Evolutionary conservation across 2,797 vertebrate species (phyloP), one percentile per base, ranked within the genome.

Genomic region (Macropus fuliginosus): DNA sequence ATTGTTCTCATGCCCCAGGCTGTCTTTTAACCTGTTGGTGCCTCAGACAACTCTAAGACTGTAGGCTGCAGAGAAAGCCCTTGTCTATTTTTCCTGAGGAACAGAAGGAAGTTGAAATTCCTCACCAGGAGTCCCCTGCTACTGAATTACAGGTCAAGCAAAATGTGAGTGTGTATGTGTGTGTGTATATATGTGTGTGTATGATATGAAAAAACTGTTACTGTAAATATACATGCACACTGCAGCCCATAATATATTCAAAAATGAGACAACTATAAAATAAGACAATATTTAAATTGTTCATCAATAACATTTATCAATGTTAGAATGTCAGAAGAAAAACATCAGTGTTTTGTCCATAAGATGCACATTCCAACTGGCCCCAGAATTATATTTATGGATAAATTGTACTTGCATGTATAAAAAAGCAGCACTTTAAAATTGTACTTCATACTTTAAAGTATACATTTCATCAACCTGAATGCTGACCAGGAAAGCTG

Each of bases 401-500:
- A 91, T 14, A 18, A 31, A 94, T 91, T 93, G 89, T 18, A 50
- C 3, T 28, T 40, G 93, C 74, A 87, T 28, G 2, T 94, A 54
- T 91, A 95, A 56, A 6, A 55, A 87, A 92, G 50, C 11, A 90
- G 11, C 24, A 57, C 54, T 54, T 91, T 91, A 91, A 31, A 52
- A 95, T 81, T 93, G 55, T 31, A 40, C 54, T 93, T 9, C 18
- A 90, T 66, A 40, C 57, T n/a, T 55, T 34, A 91, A 97, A 93
- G 40, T 95, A 5, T 16, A 92, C 57, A 92, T 93, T 96, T 96
- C 91, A 56, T 92, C 95, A 27, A 24, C 18, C 62, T 90, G 91
- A 29, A 29, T 90, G 93, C 95, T 91, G 95, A 96, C 24, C 81
- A 62, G 8, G 27, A 96, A 97, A 93, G 16, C 93, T 96, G 95